Evolutionary conservation across 2,113 vertebrate genomes (phyloP).

Genomic region (Paratilapia polleni): DNA sequence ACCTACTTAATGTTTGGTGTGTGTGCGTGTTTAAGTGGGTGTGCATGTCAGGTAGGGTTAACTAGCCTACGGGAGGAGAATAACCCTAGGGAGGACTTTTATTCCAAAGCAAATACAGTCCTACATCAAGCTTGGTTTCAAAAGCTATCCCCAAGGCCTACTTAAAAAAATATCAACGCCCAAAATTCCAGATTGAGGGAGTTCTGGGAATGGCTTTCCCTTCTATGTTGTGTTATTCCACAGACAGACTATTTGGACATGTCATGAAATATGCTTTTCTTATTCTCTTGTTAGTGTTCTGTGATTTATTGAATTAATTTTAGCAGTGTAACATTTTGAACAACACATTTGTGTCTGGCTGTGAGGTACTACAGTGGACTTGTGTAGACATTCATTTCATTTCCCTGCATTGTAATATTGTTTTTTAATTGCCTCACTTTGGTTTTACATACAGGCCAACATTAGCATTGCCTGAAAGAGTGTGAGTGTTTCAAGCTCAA

Average conservation of each 20-base stretch:
- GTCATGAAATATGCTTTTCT: constrained; percentile 60
- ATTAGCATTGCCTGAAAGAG: neutral
- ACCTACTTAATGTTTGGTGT: constrained; percentile 63
- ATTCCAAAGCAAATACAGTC: constrained; percentile 79
- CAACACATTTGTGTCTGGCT: neutral
- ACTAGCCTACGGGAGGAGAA: constrained; percentile 64
- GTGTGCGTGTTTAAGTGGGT: constrained; percentile 26
- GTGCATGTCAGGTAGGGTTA: constrained; percentile 54
- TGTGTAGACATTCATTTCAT: neutral
- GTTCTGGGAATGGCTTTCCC: constrained; percentile 61
- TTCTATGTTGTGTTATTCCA: constrained; percentile 55
- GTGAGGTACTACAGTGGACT: neutral
- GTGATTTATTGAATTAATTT: constrained; percentile 61
- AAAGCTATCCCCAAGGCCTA: constrained; percentile 68
- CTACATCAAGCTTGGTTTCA: constrained; percentile 73
- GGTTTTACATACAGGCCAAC: neutral
- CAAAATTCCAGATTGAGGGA: constrained; percentile 56
- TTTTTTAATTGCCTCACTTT: constrained; percentile 10
- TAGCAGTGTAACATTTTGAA: neutral
- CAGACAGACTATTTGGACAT: constrained; percentile 47
- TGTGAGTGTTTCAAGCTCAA: neutral
- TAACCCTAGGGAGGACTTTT: constrained; percentile 68
- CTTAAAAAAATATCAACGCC: constrained; percentile 74
- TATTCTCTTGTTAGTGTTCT: constrained; percentile 50
- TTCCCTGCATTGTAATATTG: neutral